Evolutionary conservation across 2,113 vertebrate genomes (phyloP).

Genomic region (Tychaedon coryphoeus): DNA sequence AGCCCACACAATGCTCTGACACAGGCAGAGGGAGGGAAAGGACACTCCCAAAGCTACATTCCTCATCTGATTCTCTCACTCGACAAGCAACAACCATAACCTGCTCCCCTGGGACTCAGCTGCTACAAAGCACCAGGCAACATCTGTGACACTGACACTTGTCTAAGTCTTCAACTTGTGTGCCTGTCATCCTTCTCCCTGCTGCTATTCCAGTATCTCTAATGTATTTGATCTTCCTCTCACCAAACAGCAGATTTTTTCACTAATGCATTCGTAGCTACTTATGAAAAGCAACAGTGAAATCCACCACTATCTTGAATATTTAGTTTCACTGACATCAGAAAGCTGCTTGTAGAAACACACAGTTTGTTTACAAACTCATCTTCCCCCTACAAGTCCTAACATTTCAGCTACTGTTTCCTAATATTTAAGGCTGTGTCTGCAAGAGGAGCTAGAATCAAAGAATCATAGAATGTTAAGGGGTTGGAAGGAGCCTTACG

Average conservation of each 20-base stretch:
- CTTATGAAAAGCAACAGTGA: background rate
- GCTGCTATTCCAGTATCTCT: background rate
- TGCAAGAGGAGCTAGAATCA: background rate
- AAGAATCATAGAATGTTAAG: rapidly evolving
- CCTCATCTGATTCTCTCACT: background rate
- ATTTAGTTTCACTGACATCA: background rate
- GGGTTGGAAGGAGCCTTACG: background rate
- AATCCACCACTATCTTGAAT: rapidly evolving
- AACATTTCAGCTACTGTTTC: background rate
- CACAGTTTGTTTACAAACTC: background rate
- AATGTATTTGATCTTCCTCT: background rate
- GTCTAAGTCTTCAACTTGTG: background rate
- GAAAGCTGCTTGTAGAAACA: rapidly evolving
- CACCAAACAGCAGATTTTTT: rapidly evolving
- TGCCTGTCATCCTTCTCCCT: background rate
- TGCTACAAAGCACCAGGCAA: background rate
- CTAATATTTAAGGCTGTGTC: background rate
- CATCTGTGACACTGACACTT: background rate
- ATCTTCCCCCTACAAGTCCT: too few relatives aligned
- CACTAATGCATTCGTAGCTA: rapidly evolving
- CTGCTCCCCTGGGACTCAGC: background rate
- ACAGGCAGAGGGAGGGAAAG: background rate
- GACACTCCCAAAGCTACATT: background rate
- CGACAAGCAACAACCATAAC: rapidly evolving
- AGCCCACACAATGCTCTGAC: rapidly evolving